A percentile compares a stretch with the other conserved stretches of the same genome.
Conservation (phyloP, 1,140 invertebrate genomes). For the Hermetia illucens region DNA sequence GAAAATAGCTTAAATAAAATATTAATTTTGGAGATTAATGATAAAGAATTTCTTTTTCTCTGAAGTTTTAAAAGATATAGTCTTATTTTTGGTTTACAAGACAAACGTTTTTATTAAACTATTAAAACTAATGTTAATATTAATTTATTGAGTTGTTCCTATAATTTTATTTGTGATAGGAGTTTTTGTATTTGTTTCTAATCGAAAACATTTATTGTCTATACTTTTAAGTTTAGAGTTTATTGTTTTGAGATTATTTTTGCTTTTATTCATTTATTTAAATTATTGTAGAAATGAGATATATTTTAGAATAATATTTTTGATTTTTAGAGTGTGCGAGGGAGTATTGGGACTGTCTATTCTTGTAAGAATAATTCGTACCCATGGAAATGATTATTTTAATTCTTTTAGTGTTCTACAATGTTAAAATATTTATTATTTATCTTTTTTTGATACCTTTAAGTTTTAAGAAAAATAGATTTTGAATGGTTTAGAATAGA, state of each 20-base stretch:
- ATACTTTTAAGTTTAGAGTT: constrained; percentile 37
- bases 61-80: constrained; percentile 35
- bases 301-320: constrained; percentile 41
- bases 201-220: constrained; percentile 36
- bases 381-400: constrained; percentile 40
- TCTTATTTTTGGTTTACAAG: constrained; percentile 42
- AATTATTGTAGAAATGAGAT: constrained; percentile 30
- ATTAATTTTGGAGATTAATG: constrained; percentile 44
- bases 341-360: constrained; percentile 38
- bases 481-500: constrained; percentile 28
- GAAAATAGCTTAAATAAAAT: constrained; percentile 39
- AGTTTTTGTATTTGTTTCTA: constrained; percentile 32
- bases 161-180: constrained; percentile 30
- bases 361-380: constrained; percentile 40
- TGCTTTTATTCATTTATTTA: constrained; percentile 34
- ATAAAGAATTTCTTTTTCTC: constrained; percentile 36
- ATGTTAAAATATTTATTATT: constrained; percentile 36
- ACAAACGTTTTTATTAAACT: constrained; percentile 43
- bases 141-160: constrained; percentile 25
- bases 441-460: constrained; percentile 30
- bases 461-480: constrained; percentile 24
- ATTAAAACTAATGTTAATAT: constrained; percentile 36
- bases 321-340: constrained; percentile 42
- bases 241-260: constrained; percentile 37
- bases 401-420: constrained; percentile 35